Percentiles rank a stretch among this genome's conserved stretches.
These are phyloP conservation scores for Leucopsar rothschildi DNA, from an alignment of 2,113 vertebrate genomes.

Conservation along the genomic window DNA sequence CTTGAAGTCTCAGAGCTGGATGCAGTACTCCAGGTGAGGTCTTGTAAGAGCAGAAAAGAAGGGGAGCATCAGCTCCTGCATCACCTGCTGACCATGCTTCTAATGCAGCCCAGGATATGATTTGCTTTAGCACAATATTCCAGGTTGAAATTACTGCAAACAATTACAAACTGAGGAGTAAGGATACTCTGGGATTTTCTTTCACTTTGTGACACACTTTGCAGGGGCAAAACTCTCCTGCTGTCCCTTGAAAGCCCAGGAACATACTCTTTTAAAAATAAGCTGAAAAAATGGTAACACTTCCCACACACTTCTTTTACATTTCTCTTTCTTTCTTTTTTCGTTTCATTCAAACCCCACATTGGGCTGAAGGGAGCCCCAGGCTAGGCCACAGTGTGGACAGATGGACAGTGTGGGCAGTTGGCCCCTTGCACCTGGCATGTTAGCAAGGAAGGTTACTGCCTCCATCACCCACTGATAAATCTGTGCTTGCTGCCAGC, in stretches of 20 bases:
- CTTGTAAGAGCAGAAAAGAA: neutral
- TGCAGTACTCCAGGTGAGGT: neutral
- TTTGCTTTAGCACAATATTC: neutral
- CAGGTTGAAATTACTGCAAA: neutral
- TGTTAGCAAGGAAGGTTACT: neutral
- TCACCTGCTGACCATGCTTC: neutral
- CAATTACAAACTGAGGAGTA: neutral
- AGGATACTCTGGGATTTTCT: neutral
- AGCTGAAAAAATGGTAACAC: fast-evolving
- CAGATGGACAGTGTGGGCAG: conserved; percentile 26
- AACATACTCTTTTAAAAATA: neutral
- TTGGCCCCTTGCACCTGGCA: neutral
- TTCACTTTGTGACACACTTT: neutral
- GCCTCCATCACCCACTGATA: neutral
- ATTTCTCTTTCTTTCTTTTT: neutral
- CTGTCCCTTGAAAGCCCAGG: neutral
- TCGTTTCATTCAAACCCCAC: neutral
- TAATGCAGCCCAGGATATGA: neutral
- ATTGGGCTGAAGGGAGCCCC: neutral
- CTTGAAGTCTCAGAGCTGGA: neutral
- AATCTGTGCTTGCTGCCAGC: neutral
- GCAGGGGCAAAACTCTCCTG: neutral
- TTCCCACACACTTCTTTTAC: neutral
- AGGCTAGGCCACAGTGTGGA: neutral
- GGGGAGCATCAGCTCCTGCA: neutral